A percentile compares a stretch with the other conserved stretches of the same genome.
Evolutionary conservation across 2,888 invertebrate genomes (phyloP).

Genomic region (Leucophenga montana): DNA sequence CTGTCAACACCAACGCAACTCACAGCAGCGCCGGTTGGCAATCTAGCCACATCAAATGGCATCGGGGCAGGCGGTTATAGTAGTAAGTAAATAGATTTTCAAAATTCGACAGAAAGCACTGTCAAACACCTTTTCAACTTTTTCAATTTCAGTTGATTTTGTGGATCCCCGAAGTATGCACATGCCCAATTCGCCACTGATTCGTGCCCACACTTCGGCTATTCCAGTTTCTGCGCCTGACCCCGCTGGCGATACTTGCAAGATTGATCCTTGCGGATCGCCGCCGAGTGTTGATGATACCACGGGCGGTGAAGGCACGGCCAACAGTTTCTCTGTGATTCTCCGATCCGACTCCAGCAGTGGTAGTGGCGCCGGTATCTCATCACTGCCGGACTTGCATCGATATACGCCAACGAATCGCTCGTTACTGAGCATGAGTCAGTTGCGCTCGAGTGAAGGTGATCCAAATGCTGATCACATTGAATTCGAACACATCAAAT

Average conservation of each 20-base stretch:
- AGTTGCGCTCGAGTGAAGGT: constrained; percentile 68
- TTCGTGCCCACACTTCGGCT: constrained; percentile 54
- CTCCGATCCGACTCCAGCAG: constrained; percentile 65
- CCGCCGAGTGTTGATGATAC: constrained; percentile 52
- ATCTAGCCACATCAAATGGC: constrained; percentile 40
- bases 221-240: constrained; percentile 40
- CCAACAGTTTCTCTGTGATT: constrained; percentile 69
- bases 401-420: constrained; percentile 67
- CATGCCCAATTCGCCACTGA: constrained; percentile 66
- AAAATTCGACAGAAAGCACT: background rate
- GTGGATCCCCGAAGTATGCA: constrained; percentile 72
- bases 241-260: constrained; percentile 53
- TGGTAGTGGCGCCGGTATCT: constrained; percentile 45
- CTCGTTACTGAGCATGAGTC: constrained; percentile 60
- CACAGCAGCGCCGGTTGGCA: constrained; percentile 42
- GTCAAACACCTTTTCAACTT: background rate
- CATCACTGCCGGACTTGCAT: constrained; percentile 58
- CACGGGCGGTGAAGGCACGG: constrained; percentile 34
- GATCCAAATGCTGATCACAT: constrained; percentile 3
- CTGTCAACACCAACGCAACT: constrained; percentile 76
- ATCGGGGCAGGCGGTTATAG: constrained; percentile 85
- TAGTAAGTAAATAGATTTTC: constrained; percentile 75
- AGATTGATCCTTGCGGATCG: constrained; percentile 67
- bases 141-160: constrained; percentile 65
- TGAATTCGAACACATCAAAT: too few relatives aligned